Base-by-base conservation (phyloP, 2,888 invertebrate species). In the Oscheius onirici region DNA sequence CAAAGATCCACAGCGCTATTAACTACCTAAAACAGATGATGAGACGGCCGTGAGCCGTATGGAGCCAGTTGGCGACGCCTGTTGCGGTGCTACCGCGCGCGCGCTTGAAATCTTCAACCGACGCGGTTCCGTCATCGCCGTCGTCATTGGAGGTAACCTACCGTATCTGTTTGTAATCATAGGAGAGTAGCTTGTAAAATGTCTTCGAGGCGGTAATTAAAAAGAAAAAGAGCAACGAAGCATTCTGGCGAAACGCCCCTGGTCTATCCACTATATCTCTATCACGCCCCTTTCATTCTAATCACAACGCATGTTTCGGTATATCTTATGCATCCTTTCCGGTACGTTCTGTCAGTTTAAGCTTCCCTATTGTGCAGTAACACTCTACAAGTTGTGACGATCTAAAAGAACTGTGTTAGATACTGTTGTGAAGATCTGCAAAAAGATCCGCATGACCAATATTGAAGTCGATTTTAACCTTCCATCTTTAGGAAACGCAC, bases 41-140 rank as follows among this genome's bases (percentile, higher is more conserved):
- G 49, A 26, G 49, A 49, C 49, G 63, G 63, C 63, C 49, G n/a
- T 63, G 49, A 63, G 63, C 63, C 49, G 63, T 55, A 71, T 57
- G 60, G 58, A 67, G 67, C 67, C 55, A 24, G 67, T 49, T 13
- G 52, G 57, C 46, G 67, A 57, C 34, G 49, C 76, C 54, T 73
- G 72, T 17, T 68, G 75, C 52, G 74, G 75, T 49, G 76, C 79
- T 20, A 76, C 79, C n/a, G 78, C 76, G 11, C 73, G 80, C 34
- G 80, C 76, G 11, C 76, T 80, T 57, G 82, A 82, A 72, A 80
- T 82, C 77, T 82, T 82, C 80, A 79, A 80, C 69, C 79, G 82
- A 63, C 66, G 82, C 63, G 82, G 80, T 58, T 82, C 80, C 65
- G 80, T 81, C 65, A 79, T 82, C 51, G 82, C 82, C 58, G 80